Evolutionary conservation across 2,888 invertebrate species (phyloP), one percentile per base, ranked within the genome.

Genomic region (Caenorhabditis auriculariae): DNA sequence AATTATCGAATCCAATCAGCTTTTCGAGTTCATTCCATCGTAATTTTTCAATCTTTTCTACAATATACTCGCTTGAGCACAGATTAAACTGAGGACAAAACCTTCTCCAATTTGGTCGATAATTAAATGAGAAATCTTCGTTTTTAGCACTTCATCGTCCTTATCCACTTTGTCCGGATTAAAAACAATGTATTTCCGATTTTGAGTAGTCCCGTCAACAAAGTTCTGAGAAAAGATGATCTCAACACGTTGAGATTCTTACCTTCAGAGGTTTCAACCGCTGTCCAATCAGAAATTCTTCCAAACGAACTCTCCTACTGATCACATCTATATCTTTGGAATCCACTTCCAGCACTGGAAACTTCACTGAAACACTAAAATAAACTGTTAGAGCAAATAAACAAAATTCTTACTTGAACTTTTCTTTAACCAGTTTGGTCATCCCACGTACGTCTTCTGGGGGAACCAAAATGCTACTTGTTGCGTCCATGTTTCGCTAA

Each of bases 1-100:
- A 78, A 41, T 80, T 68, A 0, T 76, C 78, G 56, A 75, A 80
- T 4, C 52, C 61, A 12, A 79, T n/a, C 6, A 51, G 45, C 27
- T 52, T 52, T 23, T 29, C 9, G 12, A 58, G 23, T 3, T 24
- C 42, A 0, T 21, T 43, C 59, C 56, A 54, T 3, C 52, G 26
- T 9, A 54, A 4, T n/a, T 38, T 26, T 2, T 7, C 2, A 9
- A 23, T 3, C 26, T 58, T 54, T 15, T 54, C 54, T 27, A n/a
- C 9, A 32, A 32, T 32, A n/a, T 12, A 32, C 35, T 32, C 35
- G 9, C 9, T 32, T 12, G n/a, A 32, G 35, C 9, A 32, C 9
- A 32, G 35, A n/a, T 32, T 23, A 3, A 17, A 19, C 23, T 17
- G 29, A 26, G 3, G n/a, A 51, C 38, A 24, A 52, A 38, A 4